Base-by-base conservation (phyloP, 2,888 invertebrate genomes). In the Drosophila kuntzei region DNA sequence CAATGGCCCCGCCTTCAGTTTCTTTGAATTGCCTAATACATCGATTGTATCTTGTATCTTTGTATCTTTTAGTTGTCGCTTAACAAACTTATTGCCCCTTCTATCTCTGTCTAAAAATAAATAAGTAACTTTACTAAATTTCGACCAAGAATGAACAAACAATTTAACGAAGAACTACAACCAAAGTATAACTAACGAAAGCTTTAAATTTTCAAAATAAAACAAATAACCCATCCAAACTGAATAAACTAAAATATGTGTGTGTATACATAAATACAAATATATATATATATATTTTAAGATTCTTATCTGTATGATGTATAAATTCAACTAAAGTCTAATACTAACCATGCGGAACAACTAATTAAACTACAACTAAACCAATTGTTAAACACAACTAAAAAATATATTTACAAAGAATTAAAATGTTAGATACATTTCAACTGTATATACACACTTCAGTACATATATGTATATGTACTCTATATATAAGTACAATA, bases 301-400 rank as follows among this genome's bases (percentile, higher is more conserved):
- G 81, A 63, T 62, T 53, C 62, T 66, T 85, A 84, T 50, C 58
- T 73, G 53, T 65, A 58, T 64, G 29, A 32, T 47, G 47, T 47
- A 32, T 36, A 65, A 65, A 50, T 16, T 59, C 18, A 64, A 66
- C 57, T 34, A 49, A 73, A 78, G 84, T 87, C 85, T 85, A 58
- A 47, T 57, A 66, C 64, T 75, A 80, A 79, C 74, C 58, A 47
- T 72, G 89, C 61, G 87, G 84, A 89, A 74, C 89, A 84, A 84
- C 71, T 72, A 66, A 55, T 64, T 71, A 70, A 65, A 71, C 62
- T 22, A 63, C 18, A 49, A 34, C 34, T 12, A 44, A 53, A 53
- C 12, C 14, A 44, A 29, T 54, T 61, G 49, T 59, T 59, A 18
- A 50, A 41, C 32, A 50, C 39, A 29, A 34, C 32, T 36, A 36